Percentiles rank a stretch among this genome's conserved stretches.
Evolutionary conservation across 2,797 vertebrate genomes (phyloP).

Genomic region (Tangara arthus): DNA sequence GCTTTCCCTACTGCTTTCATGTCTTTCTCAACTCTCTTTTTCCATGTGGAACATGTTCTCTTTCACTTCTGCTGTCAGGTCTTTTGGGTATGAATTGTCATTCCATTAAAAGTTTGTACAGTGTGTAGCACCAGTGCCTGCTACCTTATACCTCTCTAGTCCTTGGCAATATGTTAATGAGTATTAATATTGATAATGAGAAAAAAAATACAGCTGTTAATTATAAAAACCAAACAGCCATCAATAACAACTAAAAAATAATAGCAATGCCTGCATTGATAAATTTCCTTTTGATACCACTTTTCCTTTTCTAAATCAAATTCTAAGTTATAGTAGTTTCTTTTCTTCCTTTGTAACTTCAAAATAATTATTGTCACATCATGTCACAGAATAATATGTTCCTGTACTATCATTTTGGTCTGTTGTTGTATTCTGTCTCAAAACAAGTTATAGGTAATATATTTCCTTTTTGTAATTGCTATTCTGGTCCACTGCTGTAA

Average conservation of each 20-base stretch:
- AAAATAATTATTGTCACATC: constrained; percentile 9
- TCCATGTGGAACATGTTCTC: background rate
- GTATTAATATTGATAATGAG: background rate
- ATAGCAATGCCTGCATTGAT: background rate
- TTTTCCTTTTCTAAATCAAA: background rate
- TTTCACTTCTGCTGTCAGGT: background rate
- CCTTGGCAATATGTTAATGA: background rate
- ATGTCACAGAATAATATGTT: background rate
- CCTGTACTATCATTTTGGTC: background rate
- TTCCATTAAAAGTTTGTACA: background rate
- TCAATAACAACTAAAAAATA: background rate
- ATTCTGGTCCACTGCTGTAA: background rate
- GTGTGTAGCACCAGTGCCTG: rapidly evolving
- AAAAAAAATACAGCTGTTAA: background rate
- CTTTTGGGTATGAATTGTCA: background rate
- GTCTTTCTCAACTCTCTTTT: background rate
- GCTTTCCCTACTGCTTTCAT: background rate
- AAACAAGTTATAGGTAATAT: constrained; percentile 12
- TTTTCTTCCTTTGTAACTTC: constrained; percentile 17
- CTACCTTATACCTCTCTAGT: background rate
- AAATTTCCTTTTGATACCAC: background rate
- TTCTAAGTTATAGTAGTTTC: background rate
- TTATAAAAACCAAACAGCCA: background rate
- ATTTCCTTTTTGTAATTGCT: constrained; percentile 24
- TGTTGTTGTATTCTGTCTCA: constrained; percentile 20